phyloP scores from a whole-genome alignment of 2,113 vertebrate species.

The Hippocampus guttulatus region DNA sequence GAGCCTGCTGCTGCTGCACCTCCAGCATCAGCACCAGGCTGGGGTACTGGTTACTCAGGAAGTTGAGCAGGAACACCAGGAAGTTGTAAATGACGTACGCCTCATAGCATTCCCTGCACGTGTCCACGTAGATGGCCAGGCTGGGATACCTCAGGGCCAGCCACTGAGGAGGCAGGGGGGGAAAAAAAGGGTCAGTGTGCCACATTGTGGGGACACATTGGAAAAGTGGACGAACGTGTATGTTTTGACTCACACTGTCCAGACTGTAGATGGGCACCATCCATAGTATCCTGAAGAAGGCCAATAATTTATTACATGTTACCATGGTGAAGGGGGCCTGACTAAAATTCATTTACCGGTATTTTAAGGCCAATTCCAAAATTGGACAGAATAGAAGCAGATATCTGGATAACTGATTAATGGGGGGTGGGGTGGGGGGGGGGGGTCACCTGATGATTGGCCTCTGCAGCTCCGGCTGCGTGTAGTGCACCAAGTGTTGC shows the following conservation, averaged over 20 bases:
- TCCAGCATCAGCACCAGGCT: constrained; percentile 90
- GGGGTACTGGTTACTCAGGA: constrained; percentile 88
- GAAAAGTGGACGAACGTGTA: no score
- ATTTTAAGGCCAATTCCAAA: no score
- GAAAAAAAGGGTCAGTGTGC: no score
- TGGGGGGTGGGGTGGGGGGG: no score
- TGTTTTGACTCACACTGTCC: constrained; percentile 87
- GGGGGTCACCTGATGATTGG: constrained; percentile 85
- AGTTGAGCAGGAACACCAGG: constrained; percentile 94
- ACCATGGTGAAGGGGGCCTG: neutral
- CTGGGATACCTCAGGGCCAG: constrained; percentile 88
- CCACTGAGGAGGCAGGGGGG: constrained; percentile 73
- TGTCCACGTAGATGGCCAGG: constrained; percentile 96
- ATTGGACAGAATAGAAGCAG: neutral
- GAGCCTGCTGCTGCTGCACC: constrained; percentile 91
- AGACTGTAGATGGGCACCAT: constrained; percentile 99
- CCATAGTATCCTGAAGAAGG: constrained; percentile 85
- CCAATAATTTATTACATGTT: neutral
- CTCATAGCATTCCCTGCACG: constrained; percentile 96
- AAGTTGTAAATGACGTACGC: constrained; percentile 99
- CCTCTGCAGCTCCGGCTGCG: constrained; percentile 92
- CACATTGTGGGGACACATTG: no score
- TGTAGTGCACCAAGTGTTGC: constrained; percentile 94
- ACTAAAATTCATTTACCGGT: no score
- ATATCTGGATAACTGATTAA: no score